phyloP scores from a whole-genome alignment of 2,113 vertebrate species.

The Otus sunia region DNA sequence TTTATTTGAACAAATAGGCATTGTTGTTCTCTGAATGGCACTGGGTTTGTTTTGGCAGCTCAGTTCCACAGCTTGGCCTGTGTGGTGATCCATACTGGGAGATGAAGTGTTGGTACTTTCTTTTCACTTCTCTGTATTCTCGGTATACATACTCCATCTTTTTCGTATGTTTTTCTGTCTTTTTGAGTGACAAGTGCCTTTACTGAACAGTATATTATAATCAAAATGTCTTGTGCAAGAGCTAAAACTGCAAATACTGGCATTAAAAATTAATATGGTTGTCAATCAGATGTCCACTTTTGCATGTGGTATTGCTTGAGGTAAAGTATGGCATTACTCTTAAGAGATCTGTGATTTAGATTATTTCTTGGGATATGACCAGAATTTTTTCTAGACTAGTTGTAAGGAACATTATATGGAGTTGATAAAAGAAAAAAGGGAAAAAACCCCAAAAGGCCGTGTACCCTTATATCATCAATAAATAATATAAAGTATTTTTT shows the following conservation, averaged over 20 bases:
- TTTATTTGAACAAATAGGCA: neutral
- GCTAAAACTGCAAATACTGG: neutral
- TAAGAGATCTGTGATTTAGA: constrained; percentile 11
- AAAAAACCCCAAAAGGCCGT: neutral
- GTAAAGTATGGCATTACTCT: constrained; percentile 36
- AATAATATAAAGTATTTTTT: neutral
- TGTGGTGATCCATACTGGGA: neutral
- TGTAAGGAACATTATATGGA: neutral
- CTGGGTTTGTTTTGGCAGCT: neutral
- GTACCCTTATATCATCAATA: neutral
- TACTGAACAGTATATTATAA: constrained; percentile 28
- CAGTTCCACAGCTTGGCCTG: neutral
- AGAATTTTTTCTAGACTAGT: neutral
- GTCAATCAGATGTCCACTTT: constrained; percentile 63
- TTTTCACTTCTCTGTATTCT: neutral
- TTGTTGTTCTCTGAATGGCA: neutral
- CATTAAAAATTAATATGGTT: constrained; percentile 44
- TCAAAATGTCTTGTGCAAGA: constrained; percentile 35
- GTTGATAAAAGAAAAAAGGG: neutral
- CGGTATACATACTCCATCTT: neutral
- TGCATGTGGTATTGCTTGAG: constrained; percentile 46
- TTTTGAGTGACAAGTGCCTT: constrained; percentile 58
- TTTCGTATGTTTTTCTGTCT: constrained; percentile 1
- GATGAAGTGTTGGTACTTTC: neutral
- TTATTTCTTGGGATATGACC: neutral